Base-by-base conservation (phyloP, 2,888 invertebrate species). In the Temnothorax rugatulus region DNA sequence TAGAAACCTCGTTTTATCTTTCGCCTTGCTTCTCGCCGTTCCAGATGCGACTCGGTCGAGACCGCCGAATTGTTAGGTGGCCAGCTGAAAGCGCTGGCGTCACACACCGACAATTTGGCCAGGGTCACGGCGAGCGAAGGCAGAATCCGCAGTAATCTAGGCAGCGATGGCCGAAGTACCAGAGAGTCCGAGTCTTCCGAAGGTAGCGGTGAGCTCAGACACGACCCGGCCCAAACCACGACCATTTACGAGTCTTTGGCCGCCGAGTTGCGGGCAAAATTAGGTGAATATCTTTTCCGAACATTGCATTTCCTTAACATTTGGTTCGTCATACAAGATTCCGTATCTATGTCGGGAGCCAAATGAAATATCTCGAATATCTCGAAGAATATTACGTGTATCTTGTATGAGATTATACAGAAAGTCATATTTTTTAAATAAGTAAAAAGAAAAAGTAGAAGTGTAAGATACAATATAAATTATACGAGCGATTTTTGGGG, bases 41-140 rank as follows among this genome's bases (percentile, higher is more conserved):
- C 97, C 94, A 97, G 99, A 95, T 99, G 98, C 95, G 99, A 99
- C 95, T 98, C 98, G 13, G 97, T 98, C 88, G 98, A 98, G 93
- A 99, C 99, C 29, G 99, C 99, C 0, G 97, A 97, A 86, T 96
- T 98, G 93, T 96, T 99, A 84, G 97, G 97, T 93, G 96, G 97
- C 15, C 99, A 99, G 93, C 95, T 99, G 84, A 97, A 98, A 95
- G 96, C 97, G 11, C 95, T 99, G 83, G 96, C 93, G 57, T 92
- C 93, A 34, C 94, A 94, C 86, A 93, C 94, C 83, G 95, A 95
- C 84, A 94, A 92, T 90, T 88, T 92, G 64, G 92, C 92, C 18
- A 93, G 94, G 69, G 87, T 94, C 21, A 91, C 92, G 94, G 98
- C 91, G 97, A 97, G 90, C 95, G 97, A 87, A 97, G 99, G 52